Percentiles rank a stretch among this genome's conserved stretches.
These are phyloP conservation scores for Cotesia typhae DNA, from an alignment of 1,140 invertebrate genomes.

Conservation along the genomic window DNA sequence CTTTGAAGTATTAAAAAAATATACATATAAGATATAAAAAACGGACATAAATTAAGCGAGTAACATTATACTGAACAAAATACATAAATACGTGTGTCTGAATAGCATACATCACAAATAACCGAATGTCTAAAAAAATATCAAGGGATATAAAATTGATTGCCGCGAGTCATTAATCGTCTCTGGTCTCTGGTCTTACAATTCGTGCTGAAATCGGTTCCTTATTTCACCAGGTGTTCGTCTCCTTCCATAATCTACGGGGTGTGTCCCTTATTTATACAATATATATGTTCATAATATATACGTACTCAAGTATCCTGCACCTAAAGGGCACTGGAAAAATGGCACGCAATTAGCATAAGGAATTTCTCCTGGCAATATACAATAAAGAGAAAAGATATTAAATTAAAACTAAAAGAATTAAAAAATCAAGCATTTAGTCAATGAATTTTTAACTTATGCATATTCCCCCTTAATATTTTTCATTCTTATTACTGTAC, in stretches of 20 bases:
- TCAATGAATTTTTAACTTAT: not conserved
- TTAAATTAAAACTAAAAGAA: not conserved
- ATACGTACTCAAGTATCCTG: slow-evolving; percentile 3
- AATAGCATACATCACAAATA: too few relatives aligned
- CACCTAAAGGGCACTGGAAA: slow-evolving; percentile 16
- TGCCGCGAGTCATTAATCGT: slow-evolving; percentile 28
- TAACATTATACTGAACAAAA: not conserved
- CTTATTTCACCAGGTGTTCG: slow-evolving; percentile 26
- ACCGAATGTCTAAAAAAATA: not conserved
- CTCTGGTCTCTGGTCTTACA: slow-evolving; percentile 32
- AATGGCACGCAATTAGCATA: slow-evolving; percentile 36
- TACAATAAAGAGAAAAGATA: not conserved
- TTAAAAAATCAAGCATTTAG: not conserved
- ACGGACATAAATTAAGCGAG: slow-evolving; percentile 27
- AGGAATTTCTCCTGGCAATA: slow-evolving; percentile 22
- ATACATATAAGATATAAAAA: not conserved
- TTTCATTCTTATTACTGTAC: not conserved
- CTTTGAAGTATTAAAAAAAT: slow-evolving; percentile 5
- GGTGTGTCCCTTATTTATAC: slow-evolving; percentile 16
- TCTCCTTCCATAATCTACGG: slow-evolving; percentile 20
- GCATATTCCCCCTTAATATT: not conserved
- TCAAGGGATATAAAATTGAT: slow-evolving; percentile 6
- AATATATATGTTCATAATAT: not conserved
- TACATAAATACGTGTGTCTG: not conserved
- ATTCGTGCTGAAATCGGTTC: slow-evolving; percentile 10